Percentiles rank a stretch among this genome's conserved stretches.
Evolutionary conservation across 2,888 invertebrate genomes (phyloP).

Genomic region (Calameuta idolon): DNA sequence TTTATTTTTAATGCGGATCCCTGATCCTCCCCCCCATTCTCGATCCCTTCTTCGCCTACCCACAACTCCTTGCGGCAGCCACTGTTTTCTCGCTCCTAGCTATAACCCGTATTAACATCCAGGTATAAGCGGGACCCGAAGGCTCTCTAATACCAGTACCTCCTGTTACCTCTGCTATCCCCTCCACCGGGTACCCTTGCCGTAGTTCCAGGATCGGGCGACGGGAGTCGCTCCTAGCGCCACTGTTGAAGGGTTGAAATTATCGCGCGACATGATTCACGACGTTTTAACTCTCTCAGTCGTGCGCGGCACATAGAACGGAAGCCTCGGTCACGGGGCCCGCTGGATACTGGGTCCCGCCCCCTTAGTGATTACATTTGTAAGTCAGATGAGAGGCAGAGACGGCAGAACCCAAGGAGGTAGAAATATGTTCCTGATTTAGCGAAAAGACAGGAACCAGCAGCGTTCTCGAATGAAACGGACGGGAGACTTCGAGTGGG

Average conservation of each 20-base stretch:
- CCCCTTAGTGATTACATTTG: conserved; percentile 63
- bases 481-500: neutral
- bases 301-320: neutral
- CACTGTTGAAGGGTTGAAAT: neutral
- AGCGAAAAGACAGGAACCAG: conserved; percentile 9
- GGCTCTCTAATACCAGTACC: neutral
- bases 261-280: neutral
- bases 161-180: too few species aligned
- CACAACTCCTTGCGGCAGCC: neutral
- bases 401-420: conserved; percentile 26
- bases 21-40: neutral
- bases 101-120: neutral
- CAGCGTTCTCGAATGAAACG: conserved; percentile 8
- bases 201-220: neutral
- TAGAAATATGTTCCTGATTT: conserved; percentile 26
- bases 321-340: conserved; percentile 33
- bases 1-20: neutral
- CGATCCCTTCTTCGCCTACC: neutral
- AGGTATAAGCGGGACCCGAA: neutral
- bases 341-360: conserved; percentile 39
- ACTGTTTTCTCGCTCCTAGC: neutral
- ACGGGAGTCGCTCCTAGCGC: neutral
- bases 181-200: neutral
- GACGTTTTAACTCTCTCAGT: neutral
- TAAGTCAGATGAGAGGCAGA: conserved; percentile 58